Base-by-base conservation (phyloP, 2,888 invertebrate genomes). In the Pollenia angustigena region DNA sequence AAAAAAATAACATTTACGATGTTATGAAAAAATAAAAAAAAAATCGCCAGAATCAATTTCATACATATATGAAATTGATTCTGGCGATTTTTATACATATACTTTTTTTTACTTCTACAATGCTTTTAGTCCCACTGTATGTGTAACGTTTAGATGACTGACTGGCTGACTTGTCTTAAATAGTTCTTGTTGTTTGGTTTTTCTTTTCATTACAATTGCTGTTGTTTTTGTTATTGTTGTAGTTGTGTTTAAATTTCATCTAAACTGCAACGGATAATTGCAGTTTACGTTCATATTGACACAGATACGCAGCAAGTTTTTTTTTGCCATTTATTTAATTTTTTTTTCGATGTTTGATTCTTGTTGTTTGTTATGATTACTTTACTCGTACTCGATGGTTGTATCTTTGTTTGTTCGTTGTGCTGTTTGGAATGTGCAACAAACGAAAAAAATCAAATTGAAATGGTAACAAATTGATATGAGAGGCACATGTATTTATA, bases 301-400 rank as follows among this genome's bases (percentile, higher is more conserved):
- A 85, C 85, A 85, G 66, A 76, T 85, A 85, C 76, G 76, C 72
- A 81, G 76, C 81, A 71, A 78, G 76, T 85, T 85, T 76, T 64
- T 64, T 58, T 56, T 60, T 58, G 9, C 32, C 9, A 44, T 42
- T 62, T 42, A 0, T 60, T 80, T 62, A n/a, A 44, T 71, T 62
- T 32, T 75, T 90, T 89, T 89, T 88, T 89, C 85, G 16, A 50
- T 68, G 12, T 32, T 32, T 72, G 50, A 42, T n/a, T 40, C 44
- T 71, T 56, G 72, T 74, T 64, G 56, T 62, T 48, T 72, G 46
- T 66, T 66, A 71, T 32, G 46, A 68, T 78, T 76, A 48, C 66
- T 71, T 52, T 32, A 32, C 32, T 32, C 32, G 32, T 32, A 66
- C 54, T 18, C 54, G 78, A 42, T 64, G 11, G 46, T 66, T 14